A percentile compares a stretch with the other conserved stretches of the same genome.
Conservation (phyloP, 2,113 vertebrate species). For the Macrotis lagotis region DNA sequence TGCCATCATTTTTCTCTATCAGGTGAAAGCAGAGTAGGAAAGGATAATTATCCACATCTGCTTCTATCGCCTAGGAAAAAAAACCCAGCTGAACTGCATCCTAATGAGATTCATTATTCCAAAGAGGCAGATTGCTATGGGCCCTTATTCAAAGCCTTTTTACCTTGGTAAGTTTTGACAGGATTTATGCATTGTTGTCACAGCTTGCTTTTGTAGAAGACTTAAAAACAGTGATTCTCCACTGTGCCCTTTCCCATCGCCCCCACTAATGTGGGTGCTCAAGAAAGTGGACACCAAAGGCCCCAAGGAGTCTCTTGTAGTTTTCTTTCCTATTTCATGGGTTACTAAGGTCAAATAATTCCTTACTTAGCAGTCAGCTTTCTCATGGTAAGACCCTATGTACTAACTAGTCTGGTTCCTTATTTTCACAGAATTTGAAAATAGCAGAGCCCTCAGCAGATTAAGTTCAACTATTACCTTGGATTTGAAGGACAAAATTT, state of each 20-base stretch:
- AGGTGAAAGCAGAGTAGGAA: neutral
- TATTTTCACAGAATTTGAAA: neutral
- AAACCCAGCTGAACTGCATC: neutral
- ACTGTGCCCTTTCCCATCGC: neutral
- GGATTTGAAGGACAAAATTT: neutral
- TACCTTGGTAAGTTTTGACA: neutral
- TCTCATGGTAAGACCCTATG: neutral
- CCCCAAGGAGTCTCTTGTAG: neutral
- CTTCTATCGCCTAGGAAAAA: neutral
- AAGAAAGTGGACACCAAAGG: neutral
- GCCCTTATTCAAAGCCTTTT: neutral
- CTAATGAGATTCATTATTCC: neutral
- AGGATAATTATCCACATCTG: conserved; percentile 4
- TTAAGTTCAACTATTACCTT: neutral
- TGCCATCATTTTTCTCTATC: neutral
- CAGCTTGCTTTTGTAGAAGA: neutral
- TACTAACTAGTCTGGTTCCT: neutral
- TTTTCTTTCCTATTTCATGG: neutral
- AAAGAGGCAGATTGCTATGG: neutral
- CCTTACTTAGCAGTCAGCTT: neutral
- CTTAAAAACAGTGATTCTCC: neutral
- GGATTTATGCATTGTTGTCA: neutral
- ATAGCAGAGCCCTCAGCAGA: neutral
- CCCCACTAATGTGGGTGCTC: neutral
- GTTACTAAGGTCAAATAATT: neutral